Evolutionary conservation across 2,113 vertebrate species (phyloP).

Genomic region (Prietella phreatophila): DNA sequence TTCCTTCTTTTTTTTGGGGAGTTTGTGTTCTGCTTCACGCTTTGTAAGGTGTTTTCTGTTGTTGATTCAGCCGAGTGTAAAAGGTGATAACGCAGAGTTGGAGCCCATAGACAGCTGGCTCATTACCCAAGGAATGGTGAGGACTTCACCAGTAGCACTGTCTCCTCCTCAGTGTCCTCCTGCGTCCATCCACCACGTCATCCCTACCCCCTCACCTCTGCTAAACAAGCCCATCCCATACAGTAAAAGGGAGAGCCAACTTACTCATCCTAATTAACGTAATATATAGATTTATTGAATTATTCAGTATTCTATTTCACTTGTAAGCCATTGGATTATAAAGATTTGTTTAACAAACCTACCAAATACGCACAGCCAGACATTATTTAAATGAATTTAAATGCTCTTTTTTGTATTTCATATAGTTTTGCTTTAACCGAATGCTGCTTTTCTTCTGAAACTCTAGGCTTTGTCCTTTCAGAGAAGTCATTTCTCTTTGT

Average conservation of each 20-base stretch:
- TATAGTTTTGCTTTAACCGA: neutral
- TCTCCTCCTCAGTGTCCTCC: conserved; percentile 66
- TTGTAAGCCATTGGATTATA: neutral
- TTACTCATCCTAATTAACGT: neutral
- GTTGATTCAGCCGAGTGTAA: conserved; percentile 91
- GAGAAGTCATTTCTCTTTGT: neutral
- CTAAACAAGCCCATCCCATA: conserved; percentile 44
- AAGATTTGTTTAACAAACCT: neutral
- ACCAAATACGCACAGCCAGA: neutral
- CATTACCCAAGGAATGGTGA: conserved; percentile 99
- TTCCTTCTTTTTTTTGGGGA: neutral
- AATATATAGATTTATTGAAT: neutral
- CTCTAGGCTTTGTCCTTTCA: neutral
- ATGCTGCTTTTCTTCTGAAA: neutral
- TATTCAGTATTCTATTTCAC: neutral
- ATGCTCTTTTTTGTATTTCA: neutral
- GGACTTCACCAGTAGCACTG: conserved; percentile 75
- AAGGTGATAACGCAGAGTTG: conserved; percentile 88
- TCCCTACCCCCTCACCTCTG: conserved; percentile 28
- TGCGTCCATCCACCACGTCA: conserved; percentile 39
- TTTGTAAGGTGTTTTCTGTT: conserved; percentile 78
- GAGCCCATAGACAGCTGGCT: conserved; percentile 99
- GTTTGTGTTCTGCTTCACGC: conserved; percentile 63
- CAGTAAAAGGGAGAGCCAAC: conserved; percentile 55
- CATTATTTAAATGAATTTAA: neutral